Evolutionary conservation across 2,888 invertebrate genomes (phyloP), one percentile per base, ranked within the genome.

Genomic region (Enchytraeus crypticus): DNA sequence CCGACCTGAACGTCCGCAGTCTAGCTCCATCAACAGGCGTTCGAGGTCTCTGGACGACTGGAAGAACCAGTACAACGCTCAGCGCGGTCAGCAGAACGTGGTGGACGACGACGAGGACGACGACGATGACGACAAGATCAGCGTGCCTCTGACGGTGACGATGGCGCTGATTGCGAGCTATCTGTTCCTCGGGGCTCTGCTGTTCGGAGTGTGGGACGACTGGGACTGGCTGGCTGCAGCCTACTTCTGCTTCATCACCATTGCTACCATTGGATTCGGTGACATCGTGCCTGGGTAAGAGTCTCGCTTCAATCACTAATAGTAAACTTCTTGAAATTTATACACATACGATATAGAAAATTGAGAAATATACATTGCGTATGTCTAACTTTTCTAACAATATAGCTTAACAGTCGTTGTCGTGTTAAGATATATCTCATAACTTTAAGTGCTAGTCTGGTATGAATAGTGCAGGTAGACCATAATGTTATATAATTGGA

Each of bases 191-290:
- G 79, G 79, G 2, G 75, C 77, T 2, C 68, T 77, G 27, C 70
- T 79, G 30, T 79, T 79, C 66, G 73, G 73, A 5, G 70, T 73
- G 34, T 78, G 77, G 76, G 77, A 78, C 61, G 71, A 72, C 4
- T 77, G 76, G 75, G 72, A 73, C 47, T 59, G 64, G 27, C 53
- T 66, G 62, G 59, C 75, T 60, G 73, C 77, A 4, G 72, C 76
- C 21, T 79, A 79, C 66, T 79, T 78, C 70, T 77, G 77, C 67
- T 78, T 77, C 67, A 76, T 78, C 59, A 78, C 79, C 2, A 72
- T 79, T 54, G 71, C 73, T 57, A 78, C 78, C 53, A 78, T 79
- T 53, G 79, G 79, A 3, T 79, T 78, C 54, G 78, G 78, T 26
- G 78, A 78, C 64, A 63, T 69, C 18, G 69, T 69, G 26, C 69